Conservation (phyloP, 1,140 invertebrate genomes). For the Drosophila lacteicornis region DNA sequence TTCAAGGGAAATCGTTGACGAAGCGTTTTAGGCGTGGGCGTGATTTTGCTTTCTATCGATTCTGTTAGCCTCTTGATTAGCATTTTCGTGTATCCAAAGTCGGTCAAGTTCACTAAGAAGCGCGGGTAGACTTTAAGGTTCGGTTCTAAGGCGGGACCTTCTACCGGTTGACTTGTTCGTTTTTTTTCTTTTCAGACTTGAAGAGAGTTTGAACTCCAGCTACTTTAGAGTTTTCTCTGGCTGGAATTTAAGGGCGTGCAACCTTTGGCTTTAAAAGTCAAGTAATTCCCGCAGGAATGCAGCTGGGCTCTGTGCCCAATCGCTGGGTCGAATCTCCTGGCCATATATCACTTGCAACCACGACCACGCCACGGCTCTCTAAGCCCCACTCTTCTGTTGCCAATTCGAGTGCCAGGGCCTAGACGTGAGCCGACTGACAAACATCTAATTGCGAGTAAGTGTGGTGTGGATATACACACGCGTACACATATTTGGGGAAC, state of each 20-base stretch:
- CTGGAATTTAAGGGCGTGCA: constrained; percentile 1
- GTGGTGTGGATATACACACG: constrained; percentile 8
- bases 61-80: constrained; percentile 25
- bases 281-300: constrained; percentile 33
- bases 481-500: not conserved
- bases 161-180: too few relatives aligned
- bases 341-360: constrained; percentile 34
- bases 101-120: constrained; percentile 43
- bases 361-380: constrained; percentile 6
- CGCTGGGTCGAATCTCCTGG: constrained; percentile 39
- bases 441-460: not conserved
- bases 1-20: constrained; percentile 32
- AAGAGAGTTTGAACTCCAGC: not conserved
- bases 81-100: constrained; percentile 29
- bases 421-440: constrained; percentile 62
- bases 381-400: constrained; percentile 22
- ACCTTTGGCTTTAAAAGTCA: not conserved
- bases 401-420: constrained; percentile 37
- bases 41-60: constrained; percentile 36
- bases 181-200: not conserved
- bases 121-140: not conserved
- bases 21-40: constrained; percentile 8
- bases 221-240: not conserved
- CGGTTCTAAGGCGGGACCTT: too few relatives aligned
- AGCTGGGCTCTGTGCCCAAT: constrained; percentile 16